phyloP scores from a whole-genome alignment of 2,113 vertebrate species.

The Meriones unguiculatus region DNA sequence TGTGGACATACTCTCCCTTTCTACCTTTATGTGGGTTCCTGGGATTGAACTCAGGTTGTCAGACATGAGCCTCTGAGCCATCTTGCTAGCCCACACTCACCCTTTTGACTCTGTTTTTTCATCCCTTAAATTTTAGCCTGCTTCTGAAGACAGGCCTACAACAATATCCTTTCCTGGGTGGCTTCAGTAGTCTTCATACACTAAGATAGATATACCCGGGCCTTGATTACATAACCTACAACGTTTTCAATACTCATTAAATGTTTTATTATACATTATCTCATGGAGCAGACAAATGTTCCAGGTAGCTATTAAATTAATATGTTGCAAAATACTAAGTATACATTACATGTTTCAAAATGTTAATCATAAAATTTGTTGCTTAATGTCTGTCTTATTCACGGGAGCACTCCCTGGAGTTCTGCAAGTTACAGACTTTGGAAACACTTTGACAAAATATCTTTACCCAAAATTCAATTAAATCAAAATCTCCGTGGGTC shows the following conservation, averaged over 20 bases:
- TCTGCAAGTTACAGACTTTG: background rate
- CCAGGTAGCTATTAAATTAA: conserved; percentile 35
- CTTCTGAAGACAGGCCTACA: background rate
- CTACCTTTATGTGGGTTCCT: fast-evolving
- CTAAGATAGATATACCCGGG: background rate
- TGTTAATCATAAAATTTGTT: conserved; percentile 42
- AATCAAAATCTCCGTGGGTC: background rate
- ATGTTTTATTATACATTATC: conserved; percentile 48
- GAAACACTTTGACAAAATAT: conserved; percentile 11
- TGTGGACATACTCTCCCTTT: background rate
- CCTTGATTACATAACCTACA: conserved; percentile 9
- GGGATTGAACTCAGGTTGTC: background rate
- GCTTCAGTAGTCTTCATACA: background rate
- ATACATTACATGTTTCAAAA: conserved; percentile 33
- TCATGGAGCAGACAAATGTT: conserved; percentile 51
- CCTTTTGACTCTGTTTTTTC: background rate
- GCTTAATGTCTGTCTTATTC: conserved; percentile 20
- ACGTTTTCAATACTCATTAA: conserved; percentile 8
- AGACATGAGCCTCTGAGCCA: too few relatives aligned
- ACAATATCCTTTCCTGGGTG: background rate
- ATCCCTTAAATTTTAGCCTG: conserved; percentile 32
- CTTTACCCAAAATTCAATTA: background rate
- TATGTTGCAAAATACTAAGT: conserved; percentile 14
- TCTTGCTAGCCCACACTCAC: background rate
- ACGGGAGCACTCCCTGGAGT: background rate